These are phyloP conservation scores for Erpetoichthys calabaricus DNA, from an alignment of 2,797 vertebrate genomes.

Conservation along the genomic window DNA sequence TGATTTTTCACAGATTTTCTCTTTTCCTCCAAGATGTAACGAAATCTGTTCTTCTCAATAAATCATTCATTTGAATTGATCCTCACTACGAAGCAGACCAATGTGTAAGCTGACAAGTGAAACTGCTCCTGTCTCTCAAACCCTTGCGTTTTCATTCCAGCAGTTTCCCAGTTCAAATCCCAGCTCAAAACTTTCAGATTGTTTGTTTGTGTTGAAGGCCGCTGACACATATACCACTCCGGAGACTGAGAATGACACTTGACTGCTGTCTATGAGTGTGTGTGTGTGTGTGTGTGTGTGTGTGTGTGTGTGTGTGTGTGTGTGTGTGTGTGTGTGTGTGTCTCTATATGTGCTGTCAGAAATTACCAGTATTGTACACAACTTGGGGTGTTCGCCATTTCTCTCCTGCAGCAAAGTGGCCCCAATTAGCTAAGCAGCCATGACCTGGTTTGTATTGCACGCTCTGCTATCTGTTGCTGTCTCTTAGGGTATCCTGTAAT, in stretches of 20 bases:
- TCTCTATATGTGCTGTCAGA: conserved; percentile 49
- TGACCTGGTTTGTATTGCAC: conserved; percentile 99
- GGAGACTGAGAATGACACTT: not conserved
- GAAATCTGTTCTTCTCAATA: no score
- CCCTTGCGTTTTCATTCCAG: no score
- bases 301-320: conserved; percentile 69
- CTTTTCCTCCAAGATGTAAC: no score
- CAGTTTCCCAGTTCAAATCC: no score
- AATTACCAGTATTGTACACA: conserved; percentile 97
- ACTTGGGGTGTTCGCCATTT: conserved; percentile 99
- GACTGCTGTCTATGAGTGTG: conserved; percentile 37
- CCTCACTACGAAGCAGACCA: no score
- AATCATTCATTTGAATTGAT: no score
- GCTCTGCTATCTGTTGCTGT: conserved; percentile 92
- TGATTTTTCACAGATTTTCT: no score
- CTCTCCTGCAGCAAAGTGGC: conserved; percentile 99
- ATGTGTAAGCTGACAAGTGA: no score
- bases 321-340: conserved; percentile 49
- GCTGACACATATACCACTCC: no score
- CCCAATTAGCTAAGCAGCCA: conserved; percentile 99
- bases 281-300: conserved; percentile 40
- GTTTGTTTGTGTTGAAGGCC: no score
- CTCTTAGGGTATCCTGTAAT: conserved; percentile 65
- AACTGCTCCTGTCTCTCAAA: no score
- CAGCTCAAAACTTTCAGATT: no score